Conservation (phyloP, 2,797 vertebrate genomes). For the Aplochiton taeniatus region DNA sequence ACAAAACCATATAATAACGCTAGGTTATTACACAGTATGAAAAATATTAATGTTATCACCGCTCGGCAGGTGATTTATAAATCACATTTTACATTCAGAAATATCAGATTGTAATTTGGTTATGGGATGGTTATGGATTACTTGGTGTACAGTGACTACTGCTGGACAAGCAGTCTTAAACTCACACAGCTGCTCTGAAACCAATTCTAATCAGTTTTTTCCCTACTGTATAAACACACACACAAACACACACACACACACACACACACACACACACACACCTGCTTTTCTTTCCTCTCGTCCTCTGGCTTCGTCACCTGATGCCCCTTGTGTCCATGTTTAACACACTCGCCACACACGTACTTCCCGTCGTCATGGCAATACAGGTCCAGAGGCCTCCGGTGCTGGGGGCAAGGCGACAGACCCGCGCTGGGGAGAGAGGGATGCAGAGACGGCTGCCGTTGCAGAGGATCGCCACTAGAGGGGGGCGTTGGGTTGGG, state of each 20-base stretch:
- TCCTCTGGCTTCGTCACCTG: slow-evolving; percentile 59
- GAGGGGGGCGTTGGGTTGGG: slow-evolving; percentile 26
- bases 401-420: slow-evolving; percentile 64
- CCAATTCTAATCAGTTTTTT: too few relatives aligned
- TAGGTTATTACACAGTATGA: too few relatives aligned
- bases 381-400: slow-evolving; percentile 67
- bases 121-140: too few relatives aligned
- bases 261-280: slow-evolving; percentile 24
- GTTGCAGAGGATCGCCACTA: slow-evolving; percentile 4
- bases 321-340: slow-evolving; percentile 71
- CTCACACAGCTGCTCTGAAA: too few relatives aligned
- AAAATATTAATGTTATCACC: too few relatives aligned
- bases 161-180: too few relatives aligned
- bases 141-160: too few relatives aligned
- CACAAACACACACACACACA: slow-evolving; percentile 10
- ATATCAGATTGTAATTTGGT: too few relatives aligned
- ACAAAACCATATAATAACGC: too few relatives aligned
- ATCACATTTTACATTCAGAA: too few relatives aligned
- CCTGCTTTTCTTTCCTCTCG: slow-evolving; percentile 68
- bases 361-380: slow-evolving; percentile 69
- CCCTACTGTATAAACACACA: slow-evolving; percentile 26
- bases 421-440: slow-evolving; percentile 53
- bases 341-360: slow-evolving; percentile 71
- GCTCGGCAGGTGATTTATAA: too few relatives aligned
- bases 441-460: slow-evolving; percentile 61